Percentiles rank a stretch among this genome's conserved stretches.
Evolutionary conservation across 2,113 vertebrate species (phyloP).

Genomic region (Phylloscopus trochilus): DNA sequence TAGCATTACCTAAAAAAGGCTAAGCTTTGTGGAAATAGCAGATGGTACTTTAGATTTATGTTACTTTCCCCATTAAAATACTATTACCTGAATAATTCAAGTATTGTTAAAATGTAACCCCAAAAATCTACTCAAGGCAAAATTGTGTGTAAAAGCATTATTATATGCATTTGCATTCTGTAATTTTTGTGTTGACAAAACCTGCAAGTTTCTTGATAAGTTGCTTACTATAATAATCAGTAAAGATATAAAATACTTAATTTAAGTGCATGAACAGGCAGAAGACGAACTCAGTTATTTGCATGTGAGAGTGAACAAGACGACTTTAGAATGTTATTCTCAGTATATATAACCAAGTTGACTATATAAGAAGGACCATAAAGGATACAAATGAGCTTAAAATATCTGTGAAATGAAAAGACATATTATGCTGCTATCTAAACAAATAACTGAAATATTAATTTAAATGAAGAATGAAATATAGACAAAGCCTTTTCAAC

Average conservation of each 20-base stretch:
- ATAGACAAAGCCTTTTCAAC: neutral
- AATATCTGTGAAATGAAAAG: neutral
- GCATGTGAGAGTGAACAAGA: neutral
- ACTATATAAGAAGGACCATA: neutral
- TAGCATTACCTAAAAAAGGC: neutral
- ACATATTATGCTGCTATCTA: neutral
- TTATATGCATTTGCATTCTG: neutral
- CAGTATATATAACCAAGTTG: neutral
- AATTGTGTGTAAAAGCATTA: neutral
- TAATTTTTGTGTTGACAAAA: neutral
- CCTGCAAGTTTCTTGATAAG: neutral
- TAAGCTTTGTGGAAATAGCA: neutral
- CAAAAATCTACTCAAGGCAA: neutral
- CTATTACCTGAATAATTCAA: neutral
- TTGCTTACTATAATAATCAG: neutral
- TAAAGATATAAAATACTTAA: neutral
- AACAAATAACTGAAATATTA: slow-evolving; percentile 8
- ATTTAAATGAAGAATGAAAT: neutral
- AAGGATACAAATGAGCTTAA: neutral
- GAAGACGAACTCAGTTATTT: neutral
- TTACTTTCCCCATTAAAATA: neutral
- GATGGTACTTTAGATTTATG: neutral
- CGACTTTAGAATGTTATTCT: neutral
- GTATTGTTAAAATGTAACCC: neutral
- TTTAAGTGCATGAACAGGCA: neutral